phyloP scores from a whole-genome alignment of 2,888 invertebrate species.

The Cinara cedri region DNA sequence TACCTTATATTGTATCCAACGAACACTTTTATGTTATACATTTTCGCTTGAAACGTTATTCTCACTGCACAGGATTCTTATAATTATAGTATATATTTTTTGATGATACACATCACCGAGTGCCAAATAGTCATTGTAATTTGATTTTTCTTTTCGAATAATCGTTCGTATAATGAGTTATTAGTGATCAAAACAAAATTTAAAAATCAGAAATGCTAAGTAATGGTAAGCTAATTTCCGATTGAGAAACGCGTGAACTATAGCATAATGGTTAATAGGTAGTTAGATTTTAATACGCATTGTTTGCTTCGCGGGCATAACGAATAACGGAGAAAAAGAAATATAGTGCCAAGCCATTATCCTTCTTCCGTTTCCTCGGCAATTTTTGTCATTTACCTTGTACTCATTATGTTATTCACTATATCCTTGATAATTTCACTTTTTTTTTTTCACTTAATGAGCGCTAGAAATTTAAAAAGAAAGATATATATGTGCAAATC shows the following conservation, averaged over 20 bases:
- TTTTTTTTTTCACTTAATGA: neutral
- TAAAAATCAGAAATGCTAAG: neutral
- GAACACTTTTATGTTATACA: no score
- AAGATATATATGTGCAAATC: neutral
- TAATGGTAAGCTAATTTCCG: no score
- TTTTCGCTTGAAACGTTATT: neutral
- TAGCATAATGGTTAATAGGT: neutral
- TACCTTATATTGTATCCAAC: no score
- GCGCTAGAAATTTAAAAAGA: neutral
- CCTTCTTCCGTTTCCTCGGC: neutral
- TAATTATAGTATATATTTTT: no score
- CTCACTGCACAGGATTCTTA: neutral
- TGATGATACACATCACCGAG: no score
- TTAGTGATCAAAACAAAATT: conserved; percentile 14
- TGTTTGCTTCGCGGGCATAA: no score
- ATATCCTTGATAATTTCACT: neutral
- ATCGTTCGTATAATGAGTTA: neutral
- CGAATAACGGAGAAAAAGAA: neutral
- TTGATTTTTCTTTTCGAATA: neutral
- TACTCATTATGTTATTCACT: neutral
- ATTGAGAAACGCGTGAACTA: no score
- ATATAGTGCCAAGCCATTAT: neutral
- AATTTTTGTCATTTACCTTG: neutral
- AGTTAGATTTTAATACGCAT: neutral
- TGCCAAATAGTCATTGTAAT: neutral